Percentiles rank a stretch among this genome's conserved stretches.
Conservation (phyloP, 2,888 invertebrate species). For the Miltochrista miniata region DNA sequence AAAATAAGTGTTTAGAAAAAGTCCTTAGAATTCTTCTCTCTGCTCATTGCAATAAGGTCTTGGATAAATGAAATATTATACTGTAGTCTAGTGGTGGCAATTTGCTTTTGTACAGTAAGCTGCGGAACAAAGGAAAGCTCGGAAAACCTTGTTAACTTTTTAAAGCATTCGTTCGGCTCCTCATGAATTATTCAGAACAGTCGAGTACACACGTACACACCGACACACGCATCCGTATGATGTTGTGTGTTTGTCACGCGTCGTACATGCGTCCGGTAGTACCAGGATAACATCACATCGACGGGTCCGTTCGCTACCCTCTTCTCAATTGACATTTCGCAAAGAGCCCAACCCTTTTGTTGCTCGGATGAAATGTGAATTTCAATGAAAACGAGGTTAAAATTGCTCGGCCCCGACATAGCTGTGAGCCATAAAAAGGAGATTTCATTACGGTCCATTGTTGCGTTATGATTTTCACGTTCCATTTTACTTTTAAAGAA, state of each 20-base stretch:
- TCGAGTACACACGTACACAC: conserved; percentile 52
- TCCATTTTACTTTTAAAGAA: conserved; percentile 67
- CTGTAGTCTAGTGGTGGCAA: conserved; percentile 59
- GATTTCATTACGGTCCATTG: conserved; percentile 71
- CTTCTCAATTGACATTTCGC: conserved; percentile 75
- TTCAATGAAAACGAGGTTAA: conserved; percentile 77
- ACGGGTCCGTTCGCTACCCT: conserved; percentile 54
- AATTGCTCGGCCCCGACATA: conserved; percentile 66
- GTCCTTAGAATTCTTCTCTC: no score
- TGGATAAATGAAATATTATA: conserved; percentile 45
- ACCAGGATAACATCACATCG: conserved; percentile 57
- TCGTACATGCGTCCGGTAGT: conserved; percentile 53
- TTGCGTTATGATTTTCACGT: conserved; percentile 72
- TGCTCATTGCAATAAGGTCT: no score
- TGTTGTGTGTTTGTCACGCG: conserved; percentile 54
- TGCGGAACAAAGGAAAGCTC: conserved; percentile 76
- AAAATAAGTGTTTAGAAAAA: no score
- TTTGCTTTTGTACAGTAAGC: conserved; percentile 69
- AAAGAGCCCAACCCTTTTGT: conserved; percentile 73
- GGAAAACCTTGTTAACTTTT: conserved; percentile 81
- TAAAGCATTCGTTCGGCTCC: conserved; percentile 72
- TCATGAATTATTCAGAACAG: conserved; percentile 75
- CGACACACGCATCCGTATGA: conserved; percentile 39
- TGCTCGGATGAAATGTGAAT: conserved; percentile 73
- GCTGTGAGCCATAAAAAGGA: conserved; percentile 54